Conservation (phyloP, 2,113 vertebrate species). For the Leucopternis melanops region DNA sequence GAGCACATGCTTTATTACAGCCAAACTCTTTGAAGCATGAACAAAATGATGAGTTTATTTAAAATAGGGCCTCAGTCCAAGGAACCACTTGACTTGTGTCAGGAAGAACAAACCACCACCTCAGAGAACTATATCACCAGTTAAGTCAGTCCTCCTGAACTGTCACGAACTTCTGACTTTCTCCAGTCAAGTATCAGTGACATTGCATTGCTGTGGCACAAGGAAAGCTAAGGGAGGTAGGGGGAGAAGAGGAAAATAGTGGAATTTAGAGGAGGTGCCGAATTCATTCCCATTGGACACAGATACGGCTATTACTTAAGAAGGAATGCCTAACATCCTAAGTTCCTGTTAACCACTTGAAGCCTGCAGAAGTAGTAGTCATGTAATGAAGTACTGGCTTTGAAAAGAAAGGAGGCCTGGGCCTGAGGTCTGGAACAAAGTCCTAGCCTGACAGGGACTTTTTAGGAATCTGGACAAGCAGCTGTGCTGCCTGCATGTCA, state of each 20-base stretch:
- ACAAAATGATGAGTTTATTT: slow-evolving; percentile 41
- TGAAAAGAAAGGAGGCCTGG: not conserved
- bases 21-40: slow-evolving; percentile 48
- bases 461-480: slow-evolving; percentile 4
- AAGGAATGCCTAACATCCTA: not conserved
- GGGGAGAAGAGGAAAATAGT: not conserved
- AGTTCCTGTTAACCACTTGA: not conserved
- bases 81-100: not conserved
- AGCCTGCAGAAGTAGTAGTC: not conserved
- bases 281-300: not conserved
- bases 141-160: not conserved
- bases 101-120: not conserved
- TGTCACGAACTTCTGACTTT: not conserved
- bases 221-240: not conserved
- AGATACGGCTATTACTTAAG: not conserved
- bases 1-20: slow-evolving; percentile 49
- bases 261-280: not conserved
- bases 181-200: not conserved
- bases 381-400: not conserved
- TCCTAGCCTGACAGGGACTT: not conserved
- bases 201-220: not conserved
- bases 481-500: not conserved
- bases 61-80: slow-evolving; percentile 32
- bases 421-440: slow-evolving; percentile 3
- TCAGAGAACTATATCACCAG: not conserved